Evolutionary conservation across 2,888 invertebrate genomes (phyloP).

Genomic region (Nematopogon swammerdamellus): DNA sequence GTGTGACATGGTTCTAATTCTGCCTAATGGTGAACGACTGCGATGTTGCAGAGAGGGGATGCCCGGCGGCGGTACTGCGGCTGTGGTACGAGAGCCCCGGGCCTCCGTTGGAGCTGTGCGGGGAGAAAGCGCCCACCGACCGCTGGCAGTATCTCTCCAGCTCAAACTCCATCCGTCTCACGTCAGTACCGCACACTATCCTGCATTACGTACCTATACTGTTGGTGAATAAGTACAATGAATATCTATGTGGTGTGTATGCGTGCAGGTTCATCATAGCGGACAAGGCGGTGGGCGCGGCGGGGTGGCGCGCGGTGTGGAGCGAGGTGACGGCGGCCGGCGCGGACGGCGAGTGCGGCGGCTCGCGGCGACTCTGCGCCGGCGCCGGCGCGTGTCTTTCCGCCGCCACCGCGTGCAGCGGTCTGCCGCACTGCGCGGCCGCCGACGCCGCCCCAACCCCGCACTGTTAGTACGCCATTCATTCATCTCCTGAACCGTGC

Average conservation of each 20-base stretch:
- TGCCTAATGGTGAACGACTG: no score
- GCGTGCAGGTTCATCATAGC: slow-evolving; percentile 86
- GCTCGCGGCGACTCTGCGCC: slow-evolving; percentile 18
- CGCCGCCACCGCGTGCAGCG: slow-evolving; percentile 38
- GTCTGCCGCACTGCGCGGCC: slow-evolving; percentile 72
- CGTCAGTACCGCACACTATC: slow-evolving; percentile 55
- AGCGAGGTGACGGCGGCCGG: slow-evolving; percentile 75
- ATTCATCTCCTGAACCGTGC: slow-evolving; percentile 4
- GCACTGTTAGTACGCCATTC: slow-evolving; percentile 69
- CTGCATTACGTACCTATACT: background rate
- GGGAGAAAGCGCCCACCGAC: slow-evolving; percentile 71
- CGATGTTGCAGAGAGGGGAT: slow-evolving; percentile 76
- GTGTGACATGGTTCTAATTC: no score
- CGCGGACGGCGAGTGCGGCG: slow-evolving; percentile 59
- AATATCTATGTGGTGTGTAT: no score
- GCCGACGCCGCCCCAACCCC: slow-evolving; percentile 64
- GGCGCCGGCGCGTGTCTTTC: slow-evolving; percentile 38
- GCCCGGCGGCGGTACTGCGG: slow-evolving; percentile 87
- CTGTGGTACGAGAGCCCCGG: slow-evolving; percentile 82
- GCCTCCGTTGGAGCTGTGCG: slow-evolving; percentile 85
- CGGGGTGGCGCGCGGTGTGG: slow-evolving; percentile 93
- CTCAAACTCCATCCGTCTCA: slow-evolving; percentile 81
- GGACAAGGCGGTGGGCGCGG: slow-evolving; percentile 90
- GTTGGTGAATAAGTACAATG: background rate
- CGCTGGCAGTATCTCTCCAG: slow-evolving; percentile 85